phyloP scores from a whole-genome alignment of 2,797 vertebrate species.

The Acipenser oxyrinchus region DNA sequence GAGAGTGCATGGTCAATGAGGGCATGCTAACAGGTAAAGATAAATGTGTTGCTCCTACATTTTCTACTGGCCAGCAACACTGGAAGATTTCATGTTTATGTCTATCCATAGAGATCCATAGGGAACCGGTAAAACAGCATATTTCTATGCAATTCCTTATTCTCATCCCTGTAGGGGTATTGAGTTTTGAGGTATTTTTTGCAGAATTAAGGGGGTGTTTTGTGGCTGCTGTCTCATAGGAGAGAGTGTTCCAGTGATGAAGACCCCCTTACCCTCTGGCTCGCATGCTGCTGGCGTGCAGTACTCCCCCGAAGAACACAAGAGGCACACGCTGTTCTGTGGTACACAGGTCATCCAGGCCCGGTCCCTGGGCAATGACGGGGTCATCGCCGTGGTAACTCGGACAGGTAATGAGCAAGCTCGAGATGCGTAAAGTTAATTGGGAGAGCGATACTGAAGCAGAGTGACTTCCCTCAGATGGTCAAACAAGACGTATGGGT shows the following conservation, averaged over 20 bases:
- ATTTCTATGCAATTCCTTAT: no score
- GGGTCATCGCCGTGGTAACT: conserved; percentile 76
- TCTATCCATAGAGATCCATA: neutral
- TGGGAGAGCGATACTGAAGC: neutral
- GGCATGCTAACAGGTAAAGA: conserved; percentile 85
- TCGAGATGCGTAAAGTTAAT: no score
- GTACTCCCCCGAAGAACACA: conserved; percentile 69
- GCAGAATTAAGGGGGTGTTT: no score
- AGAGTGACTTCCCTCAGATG: neutral
- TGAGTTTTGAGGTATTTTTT: neutral
- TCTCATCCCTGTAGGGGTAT: neutral
- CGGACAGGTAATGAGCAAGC: conserved; percentile 65
- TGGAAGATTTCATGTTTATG: no score
- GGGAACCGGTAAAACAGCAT: no score
- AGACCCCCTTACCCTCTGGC: conserved; percentile 66
- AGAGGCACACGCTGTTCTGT: conserved; percentile 82
- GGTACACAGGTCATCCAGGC: conserved; percentile 85
- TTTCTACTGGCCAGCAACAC: no score
- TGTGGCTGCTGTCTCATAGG: conserved; percentile 48
- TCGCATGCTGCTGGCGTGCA: neutral
- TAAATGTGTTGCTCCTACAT: no score
- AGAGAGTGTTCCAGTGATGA: conserved; percentile 87
- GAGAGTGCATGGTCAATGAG: conserved; percentile 91
- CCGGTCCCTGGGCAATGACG: conserved; percentile 41
- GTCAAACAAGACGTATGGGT: no score